Percentiles rank a stretch among this genome's conserved stretches.
These are phyloP conservation scores for Lycodopsis pacificus DNA, from an alignment of 2,797 vertebrate species.

Conservation along the genomic window DNA sequence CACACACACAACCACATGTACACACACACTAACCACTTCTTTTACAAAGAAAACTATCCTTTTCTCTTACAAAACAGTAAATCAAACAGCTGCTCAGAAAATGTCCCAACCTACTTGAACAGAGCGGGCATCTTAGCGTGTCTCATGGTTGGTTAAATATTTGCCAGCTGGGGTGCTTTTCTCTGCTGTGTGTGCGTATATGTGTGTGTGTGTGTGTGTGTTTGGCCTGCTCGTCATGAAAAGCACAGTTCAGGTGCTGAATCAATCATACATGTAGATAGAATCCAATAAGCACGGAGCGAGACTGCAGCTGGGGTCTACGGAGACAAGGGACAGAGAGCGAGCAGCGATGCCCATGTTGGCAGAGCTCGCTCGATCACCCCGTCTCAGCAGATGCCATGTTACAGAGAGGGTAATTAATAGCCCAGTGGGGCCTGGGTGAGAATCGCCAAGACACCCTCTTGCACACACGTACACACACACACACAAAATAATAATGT, in stretches of 20 bases:
- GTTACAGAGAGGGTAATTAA: constrained; percentile 95
- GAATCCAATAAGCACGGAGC: constrained; percentile 85
- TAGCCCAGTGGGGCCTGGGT: constrained; percentile 80
- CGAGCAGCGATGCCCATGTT: constrained; percentile 57
- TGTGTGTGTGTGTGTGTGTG: constrained; percentile 23
- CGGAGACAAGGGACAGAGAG: constrained; percentile 57
- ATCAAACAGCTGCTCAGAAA: constrained; percentile 62
- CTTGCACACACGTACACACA: constrained; percentile 44
- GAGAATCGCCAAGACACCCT: constrained; percentile 71
- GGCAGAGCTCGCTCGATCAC: constrained; percentile 64
- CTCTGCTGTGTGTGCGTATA: constrained; percentile 14
- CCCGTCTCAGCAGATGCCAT: constrained; percentile 86
- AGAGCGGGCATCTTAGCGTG: constrained; percentile 67
- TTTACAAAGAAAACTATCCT: constrained; percentile 25
- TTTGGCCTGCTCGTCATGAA: constrained; percentile 62
- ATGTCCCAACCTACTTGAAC: constrained; percentile 40
- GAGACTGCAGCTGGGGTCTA: constrained; percentile 88
- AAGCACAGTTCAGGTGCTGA: constrained; percentile 80
- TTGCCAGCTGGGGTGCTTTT: constrained; percentile 77
- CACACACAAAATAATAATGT: constrained; percentile 77
- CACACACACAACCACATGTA: background rate
- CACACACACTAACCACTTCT: background rate
- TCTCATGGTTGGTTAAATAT: constrained; percentile 75
- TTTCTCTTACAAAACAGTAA: constrained; percentile 50
- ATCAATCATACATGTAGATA: constrained; percentile 90